phyloP scores from a whole-genome alignment of 2,888 invertebrate genomes.

The Melinopterus prodromus region DNA sequence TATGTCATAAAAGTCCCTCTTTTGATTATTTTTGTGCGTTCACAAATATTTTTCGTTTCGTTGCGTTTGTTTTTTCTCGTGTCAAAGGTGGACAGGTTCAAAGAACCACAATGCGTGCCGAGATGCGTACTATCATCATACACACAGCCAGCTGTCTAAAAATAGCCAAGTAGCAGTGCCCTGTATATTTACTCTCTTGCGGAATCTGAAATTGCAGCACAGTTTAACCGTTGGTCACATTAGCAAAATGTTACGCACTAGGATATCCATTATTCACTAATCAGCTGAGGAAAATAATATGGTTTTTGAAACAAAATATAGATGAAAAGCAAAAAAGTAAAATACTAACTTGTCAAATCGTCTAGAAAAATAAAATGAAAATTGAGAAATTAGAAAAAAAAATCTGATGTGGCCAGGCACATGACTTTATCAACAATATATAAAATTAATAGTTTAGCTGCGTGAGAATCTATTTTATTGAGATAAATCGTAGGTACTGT shows the following conservation, averaged over 20 bases:
- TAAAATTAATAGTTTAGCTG: too few species aligned
- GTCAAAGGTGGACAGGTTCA: conserved; percentile 4
- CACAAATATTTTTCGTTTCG: neutral
- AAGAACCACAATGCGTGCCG: neutral
- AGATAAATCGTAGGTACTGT: too few species aligned
- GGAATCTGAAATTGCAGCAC: neutral
- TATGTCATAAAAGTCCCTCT: neutral
- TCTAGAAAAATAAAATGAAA: too few species aligned
- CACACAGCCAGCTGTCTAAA: neutral
- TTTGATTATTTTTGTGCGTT: too few species aligned
- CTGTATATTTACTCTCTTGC: conserved; percentile 4
- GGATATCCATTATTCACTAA: too few species aligned
- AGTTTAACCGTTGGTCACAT: neutral
- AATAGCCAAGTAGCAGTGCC: neutral
- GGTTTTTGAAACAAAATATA: neutral
- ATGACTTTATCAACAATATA: too few species aligned
- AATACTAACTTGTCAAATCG: too few species aligned
- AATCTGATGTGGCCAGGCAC: too few species aligned
- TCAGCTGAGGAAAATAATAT: neutral
- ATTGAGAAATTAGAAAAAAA: too few species aligned
- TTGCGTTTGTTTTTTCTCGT: neutral
- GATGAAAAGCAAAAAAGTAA: too few species aligned
- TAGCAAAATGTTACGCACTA: neutral
- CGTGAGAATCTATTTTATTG: too few species aligned
- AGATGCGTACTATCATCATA: neutral